Base-by-base conservation (phyloP, 2,113 vertebrate genomes). In the Polyodon spathula region DNA sequence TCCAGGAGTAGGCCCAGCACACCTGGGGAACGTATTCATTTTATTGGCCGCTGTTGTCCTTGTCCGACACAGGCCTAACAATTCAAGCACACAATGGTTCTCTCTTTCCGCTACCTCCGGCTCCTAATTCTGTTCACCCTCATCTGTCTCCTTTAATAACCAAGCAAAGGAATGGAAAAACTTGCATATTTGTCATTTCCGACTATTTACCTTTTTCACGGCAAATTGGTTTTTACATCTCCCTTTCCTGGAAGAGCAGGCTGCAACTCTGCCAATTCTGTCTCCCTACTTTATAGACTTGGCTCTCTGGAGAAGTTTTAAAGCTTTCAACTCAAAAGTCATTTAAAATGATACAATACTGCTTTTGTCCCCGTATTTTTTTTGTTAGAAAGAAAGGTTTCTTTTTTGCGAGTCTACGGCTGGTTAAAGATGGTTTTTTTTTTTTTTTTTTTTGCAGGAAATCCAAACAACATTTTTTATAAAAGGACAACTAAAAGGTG, bases 151-250 rank as follows among this genome's bases (percentile, higher is more conserved):
- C 70, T 78, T 72, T 76, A 84, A 83, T 78, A 81, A 80, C 68
- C n/a, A 65, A 66, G 70, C 65, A 60, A 74, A 73, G 58, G 60
- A 5, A 61, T 78, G 75, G 77, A 81, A 79, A 81, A 84, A 74
- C 67, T 69, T 73, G 80, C 78, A 75, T 83, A 82, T 84, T 85
- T 89, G 82, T 85, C 81, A 85, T 86, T 86, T 86, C 80, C 72
- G 65, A 86, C 74, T 87, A 81, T 88, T 89, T 88, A 87, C 81
- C 75, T 86, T 87, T 80, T 85, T 78, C 78, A 85, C 77, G 73
- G 82, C 78, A 84, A 86, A 88, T 87, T 86, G 81, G 85, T 84
- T 89, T 86, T 86, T 81, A 86, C 81, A 75, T 89, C 84, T 86
- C 78, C 76, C 82, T 78, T 86, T 88, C 81, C 86, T 88, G 87